Percentiles rank a stretch among this genome's conserved stretches.
Evolutionary conservation across 2,113 vertebrate species (phyloP).

Genomic region (Empidonax alnorum): DNA sequence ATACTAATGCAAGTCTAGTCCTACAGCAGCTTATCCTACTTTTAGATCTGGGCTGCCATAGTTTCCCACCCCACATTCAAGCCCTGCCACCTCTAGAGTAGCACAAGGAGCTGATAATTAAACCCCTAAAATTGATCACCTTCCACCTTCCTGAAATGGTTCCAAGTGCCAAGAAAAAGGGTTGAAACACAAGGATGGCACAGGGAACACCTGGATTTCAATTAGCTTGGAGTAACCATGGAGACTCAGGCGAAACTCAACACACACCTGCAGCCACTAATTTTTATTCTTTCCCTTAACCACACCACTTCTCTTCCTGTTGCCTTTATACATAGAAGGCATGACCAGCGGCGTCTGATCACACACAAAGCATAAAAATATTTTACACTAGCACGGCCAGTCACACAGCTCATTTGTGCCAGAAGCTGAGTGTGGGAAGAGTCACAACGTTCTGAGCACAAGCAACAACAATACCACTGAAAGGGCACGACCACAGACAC

Average conservation of each 20-base stretch:
- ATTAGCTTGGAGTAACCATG: neutral
- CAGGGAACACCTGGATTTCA: neutral
- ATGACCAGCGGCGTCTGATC: neutral
- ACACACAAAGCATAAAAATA: neutral
- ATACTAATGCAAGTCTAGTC: neutral
- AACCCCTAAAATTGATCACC: neutral
- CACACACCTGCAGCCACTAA: neutral
- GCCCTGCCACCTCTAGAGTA: neutral
- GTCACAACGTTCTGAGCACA: accelerated
- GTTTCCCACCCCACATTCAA: neutral
- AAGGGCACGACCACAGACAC: neutral
- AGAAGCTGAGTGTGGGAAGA: neutral
- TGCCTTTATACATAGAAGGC: neutral
- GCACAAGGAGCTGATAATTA: neutral
- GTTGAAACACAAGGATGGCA: neutral
- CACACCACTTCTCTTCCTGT: neutral
- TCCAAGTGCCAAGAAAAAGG: neutral
- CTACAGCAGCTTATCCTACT: neutral
- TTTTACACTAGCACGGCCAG: neutral
- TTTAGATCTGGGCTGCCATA: neutral
- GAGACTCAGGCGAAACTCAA: neutral
- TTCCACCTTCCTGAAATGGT: neutral
- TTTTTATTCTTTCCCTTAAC: neutral
- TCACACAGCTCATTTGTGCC: neutral
- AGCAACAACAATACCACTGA: neutral